Evolutionary conservation across 2,113 vertebrate species (phyloP), one percentile per base, ranked within the genome.

Genomic region (Rhinogobius similis): DNA sequence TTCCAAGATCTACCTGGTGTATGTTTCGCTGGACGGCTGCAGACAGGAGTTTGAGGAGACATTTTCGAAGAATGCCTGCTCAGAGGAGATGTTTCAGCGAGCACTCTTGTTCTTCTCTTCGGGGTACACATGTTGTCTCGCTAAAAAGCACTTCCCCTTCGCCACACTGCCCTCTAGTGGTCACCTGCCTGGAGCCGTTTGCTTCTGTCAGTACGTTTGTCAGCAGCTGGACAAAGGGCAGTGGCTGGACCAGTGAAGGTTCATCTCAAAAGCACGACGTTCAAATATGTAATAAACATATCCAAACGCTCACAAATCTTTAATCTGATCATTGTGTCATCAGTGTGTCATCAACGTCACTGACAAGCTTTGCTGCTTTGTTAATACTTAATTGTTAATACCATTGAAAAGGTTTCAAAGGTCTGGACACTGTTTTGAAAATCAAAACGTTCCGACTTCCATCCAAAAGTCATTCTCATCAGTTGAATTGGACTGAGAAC

Each of bases 191-290:
- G 78, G 72, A 75, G 85, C 82, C 0, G 67, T 88, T 24, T 92
- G 87, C 38, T 92, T 92, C 69, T 90, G 90, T 70, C 88, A 87
- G 67, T 88, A 90, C 9, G 75, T 92, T 50, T 82, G 72, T 9
- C 66, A 79, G 50, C 72, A 75, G 62, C 69, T 85, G 41, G 72
- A 66, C 21, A 46, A 10, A 20, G 72, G 39, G 0, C 10, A 76
- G 2, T 76, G 79, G 73, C 5, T 8, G 36, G 72, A 83, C 14
- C 56, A 32, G 56, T 59, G 56, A 59, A 29, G 5, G 13, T 10
- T 12, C 9, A 43, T 43, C 10, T n/a, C n/a, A n/a, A n/a, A n/a
- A n/a, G n/a, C n/a, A n/a, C n/a, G n/a, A n/a, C n/a, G n/a, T n/a
- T n/a, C n/a, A n/a, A n/a, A n/a, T n/a, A n/a, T n/a, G n/a, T n/a